These are phyloP conservation scores for Cliona cf. orientalis DNA, from an alignment of 37 sponge, comb jelly and placozoan species.

Conservation along the genomic window DNA sequence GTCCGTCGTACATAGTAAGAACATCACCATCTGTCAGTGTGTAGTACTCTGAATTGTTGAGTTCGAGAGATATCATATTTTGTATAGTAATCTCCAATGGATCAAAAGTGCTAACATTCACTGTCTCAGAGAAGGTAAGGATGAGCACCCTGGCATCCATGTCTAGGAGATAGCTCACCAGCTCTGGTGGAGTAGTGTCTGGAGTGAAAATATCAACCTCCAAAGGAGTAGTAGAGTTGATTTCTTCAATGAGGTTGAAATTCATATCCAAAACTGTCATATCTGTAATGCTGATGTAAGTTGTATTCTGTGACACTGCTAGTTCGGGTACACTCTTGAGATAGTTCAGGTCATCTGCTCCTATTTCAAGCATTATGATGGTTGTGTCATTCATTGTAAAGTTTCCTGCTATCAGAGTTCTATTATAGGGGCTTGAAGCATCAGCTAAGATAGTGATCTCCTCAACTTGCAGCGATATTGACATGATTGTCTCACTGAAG, in stretches of 20 bases:
- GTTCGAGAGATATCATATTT: neutral
- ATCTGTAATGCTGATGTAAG: constrained; percentile 69
- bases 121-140: constrained; percentile 89
- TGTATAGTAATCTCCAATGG: constrained; percentile 46
- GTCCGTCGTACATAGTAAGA: constrained; percentile 39
- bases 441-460: constrained; percentile 60
- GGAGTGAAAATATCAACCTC: constrained; percentile 38
- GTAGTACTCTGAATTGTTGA: constrained; percentile 23
- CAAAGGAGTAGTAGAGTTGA: constrained; percentile 33
- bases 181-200: constrained; percentile 64
- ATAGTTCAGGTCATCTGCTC: constrained; percentile 58
- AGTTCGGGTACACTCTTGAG: constrained; percentile 60
- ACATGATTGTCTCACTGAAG: constrained; percentile 85
- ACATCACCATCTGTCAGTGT: constrained; percentile 58
- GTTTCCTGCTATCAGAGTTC: constrained; percentile 51
- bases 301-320: constrained; percentile 67
- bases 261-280: constrained; percentile 70
- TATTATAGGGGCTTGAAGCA: neutral
- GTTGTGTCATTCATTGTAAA: constrained; percentile 62
- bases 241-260: constrained; percentile 48
- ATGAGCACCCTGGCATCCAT: constrained; percentile 65
- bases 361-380: constrained; percentile 28
- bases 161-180: constrained; percentile 62
- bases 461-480: constrained; percentile 41
- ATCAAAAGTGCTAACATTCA: constrained; percentile 67